Evolutionary conservation across 1,140 invertebrate genomes (phyloP), one percentile per base, ranked within the genome.

Genomic region (Pseudomyrmex dendroicus): DNA sequence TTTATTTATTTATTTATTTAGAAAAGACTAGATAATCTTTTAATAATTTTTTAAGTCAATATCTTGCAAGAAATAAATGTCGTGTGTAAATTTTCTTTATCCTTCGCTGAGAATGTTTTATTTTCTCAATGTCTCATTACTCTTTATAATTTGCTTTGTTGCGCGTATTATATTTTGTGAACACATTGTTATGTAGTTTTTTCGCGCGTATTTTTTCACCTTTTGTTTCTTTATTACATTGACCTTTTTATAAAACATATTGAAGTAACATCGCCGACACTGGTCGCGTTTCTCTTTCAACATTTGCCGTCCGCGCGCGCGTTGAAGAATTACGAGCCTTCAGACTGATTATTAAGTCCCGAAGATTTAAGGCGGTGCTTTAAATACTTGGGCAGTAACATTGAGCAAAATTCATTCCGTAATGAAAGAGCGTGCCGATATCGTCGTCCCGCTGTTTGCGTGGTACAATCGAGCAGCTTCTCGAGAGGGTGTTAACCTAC

Each of bases 311-410:
- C 17, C 54, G 59, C 35, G 10, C 61, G 72, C 52, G n/a, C 35
- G 20, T 83, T 20, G 22, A 17, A 67, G 63, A 83, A 78, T 77
- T 83, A 77, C 46, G 73, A 77, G 46, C 20, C 46, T 77, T 52
- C 82, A 44, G 17, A 77, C 64, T 80, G 74, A 80, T 84, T 84
- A 78, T 86, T 86, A 73, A 57, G 56, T 84, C 57, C 54, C 82
- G 56, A 66, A 48, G 74, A 70, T 84, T 80, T 86, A 87, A 86
- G 68, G 68, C 73, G 70, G 56, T 73, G 68, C 74, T 84, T 86
- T 86, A 86, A 87, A 86, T 87, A 86, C 72, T 70, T 56, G 73
- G 57, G 50, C 22, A 72, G 67, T 80, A 82, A 68, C 73, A 84
- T 78, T 74, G 63, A 84, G 68, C 63, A 46, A 84, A 84, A 68